Base-by-base conservation (phyloP, 2,888 invertebrate genomes). In the Hirtodrosophila cameraria region DNA sequence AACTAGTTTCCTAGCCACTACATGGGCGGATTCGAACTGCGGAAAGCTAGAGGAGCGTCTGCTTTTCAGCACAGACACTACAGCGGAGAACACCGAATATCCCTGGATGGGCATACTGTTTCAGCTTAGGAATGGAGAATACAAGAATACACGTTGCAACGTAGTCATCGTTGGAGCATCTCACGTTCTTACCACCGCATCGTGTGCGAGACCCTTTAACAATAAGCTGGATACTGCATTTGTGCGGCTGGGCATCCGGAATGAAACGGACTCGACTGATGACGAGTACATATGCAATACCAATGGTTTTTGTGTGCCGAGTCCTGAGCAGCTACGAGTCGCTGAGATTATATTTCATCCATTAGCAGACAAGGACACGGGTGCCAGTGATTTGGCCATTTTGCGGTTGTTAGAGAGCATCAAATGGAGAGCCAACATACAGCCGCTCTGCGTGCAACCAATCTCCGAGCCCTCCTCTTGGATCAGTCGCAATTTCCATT, bases 61-160 rank as follows among this genome's bases (percentile, higher is more conserved):
- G 12, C 45, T 82, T n/a, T 76, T 62, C 18, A 33, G 18, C n/a
- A 43, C 1, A 0, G n/a, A 23, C 0, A 1, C 2, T 0, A 0
- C 9, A 5, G 61, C 83, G 13, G 63, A 59, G 7, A 83, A 83
- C 2, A 33, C 71, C 2, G 83, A 81, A 39, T 68, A 67, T 33
- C 55, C 78, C 3, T 81, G 83, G 81, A 43, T 81, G 3, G 81
- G 83, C 0, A 1, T 79, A 5, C 61, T 80, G 9, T 25, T 45
- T 15, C 30, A 61, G 3, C 31, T 45, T 0, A 27, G 2, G 12
- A 53, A 67, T 75, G n/a, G n/a, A n/a, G n/a, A n/a, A n/a, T 46
- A 42, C 0, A 7, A 11, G 1, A 75, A 53, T 6, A 33, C 39
- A 1, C 3, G 0, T 0, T 82, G 82, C 63, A 67, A 31, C 11